phyloP scores from a whole-genome alignment of 2,888 invertebrate species.

The Osmoderma eremita region DNA sequence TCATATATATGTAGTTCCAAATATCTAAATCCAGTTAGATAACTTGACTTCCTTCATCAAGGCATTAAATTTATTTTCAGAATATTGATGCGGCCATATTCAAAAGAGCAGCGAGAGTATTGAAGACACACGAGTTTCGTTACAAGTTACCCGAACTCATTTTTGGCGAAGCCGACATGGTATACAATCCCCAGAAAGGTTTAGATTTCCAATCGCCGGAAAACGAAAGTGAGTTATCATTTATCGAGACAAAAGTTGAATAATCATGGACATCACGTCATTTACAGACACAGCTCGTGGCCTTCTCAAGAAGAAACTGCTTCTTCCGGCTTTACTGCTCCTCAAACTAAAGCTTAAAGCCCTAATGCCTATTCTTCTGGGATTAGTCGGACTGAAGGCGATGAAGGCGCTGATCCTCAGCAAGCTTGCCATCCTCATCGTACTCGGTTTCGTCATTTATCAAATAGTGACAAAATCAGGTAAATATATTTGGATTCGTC shows the following conservation, averaged over 20 bases:
- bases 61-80: conserved; percentile 57
- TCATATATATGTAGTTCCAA: too few relatives aligned
- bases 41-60: conserved; percentile 1
- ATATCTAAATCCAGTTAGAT: background rate
- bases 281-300: conserved; percentile 39
- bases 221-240: conserved; percentile 66
- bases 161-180: conserved; percentile 74
- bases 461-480: conserved; percentile 83
- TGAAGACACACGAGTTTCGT: conserved; percentile 79
- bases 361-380: conserved; percentile 83
- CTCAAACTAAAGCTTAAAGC: conserved; percentile 87
- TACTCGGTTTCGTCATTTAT: conserved; percentile 82
- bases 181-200: conserved; percentile 74
- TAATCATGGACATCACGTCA: conserved; percentile 4
- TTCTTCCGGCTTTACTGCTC: conserved; percentile 80
- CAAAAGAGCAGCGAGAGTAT: conserved; percentile 75
- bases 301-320: conserved; percentile 80
- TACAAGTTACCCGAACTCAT: conserved; percentile 77
- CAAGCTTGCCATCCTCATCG: conserved; percentile 83
- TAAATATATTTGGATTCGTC: conserved; percentile 46
- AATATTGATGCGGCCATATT: conserved; percentile 80
- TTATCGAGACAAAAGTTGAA: background rate
- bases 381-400: conserved; percentile 82
- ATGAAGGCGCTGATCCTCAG: conserved; percentile 85
- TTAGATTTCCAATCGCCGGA: conserved; percentile 69